Conservation (phyloP, 2,797 vertebrate species). For the Euthynnus affinis region DNA sequence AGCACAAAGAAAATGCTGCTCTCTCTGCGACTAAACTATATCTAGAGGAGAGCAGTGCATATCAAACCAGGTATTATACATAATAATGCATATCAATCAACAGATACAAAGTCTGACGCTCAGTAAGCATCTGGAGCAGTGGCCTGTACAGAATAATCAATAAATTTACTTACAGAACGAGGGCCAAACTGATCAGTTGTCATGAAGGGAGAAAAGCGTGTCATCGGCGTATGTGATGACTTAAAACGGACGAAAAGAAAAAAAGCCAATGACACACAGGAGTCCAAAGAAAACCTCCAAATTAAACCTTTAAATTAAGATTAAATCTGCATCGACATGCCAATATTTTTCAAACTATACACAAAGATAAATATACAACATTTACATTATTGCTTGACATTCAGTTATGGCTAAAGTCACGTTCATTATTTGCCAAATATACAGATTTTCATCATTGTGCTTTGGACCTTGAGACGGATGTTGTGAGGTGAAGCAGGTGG, state of each 20-base stretch:
- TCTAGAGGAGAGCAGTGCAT: conserved; percentile 90
- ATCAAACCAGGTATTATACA: conserved; percentile 91
- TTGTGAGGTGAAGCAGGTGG: conserved; percentile 56
- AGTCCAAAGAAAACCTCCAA: conserved; percentile 55
- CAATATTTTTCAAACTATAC: conserved; percentile 89
- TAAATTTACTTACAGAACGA: conserved; percentile 86
- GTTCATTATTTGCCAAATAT: conserved; percentile 45
- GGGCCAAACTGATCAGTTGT: conserved; percentile 82
- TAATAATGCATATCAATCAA: conserved; percentile 91
- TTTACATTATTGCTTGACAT: conserved; percentile 95
- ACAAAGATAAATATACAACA: conserved; percentile 84
- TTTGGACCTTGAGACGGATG: conserved; percentile 87
- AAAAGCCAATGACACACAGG: conserved; percentile 7
- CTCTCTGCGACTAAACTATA: conserved; percentile 89
- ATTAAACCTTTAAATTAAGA: conserved; percentile 85
- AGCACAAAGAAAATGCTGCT: conserved; percentile 89
- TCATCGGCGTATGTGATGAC: conserved; percentile 85
- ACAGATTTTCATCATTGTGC: conserved; percentile 78
- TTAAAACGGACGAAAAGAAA: conserved; percentile 83
- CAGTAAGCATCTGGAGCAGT: conserved; percentile 88
- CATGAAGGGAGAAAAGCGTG: conserved; percentile 80
- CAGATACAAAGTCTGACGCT: conserved; percentile 89
- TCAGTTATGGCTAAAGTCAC: conserved; percentile 91
- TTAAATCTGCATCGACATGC: conserved; percentile 91
- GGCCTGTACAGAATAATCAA: conserved; percentile 89